These are phyloP conservation scores for Eolophus roseicapilla DNA, from an alignment of 2,113 vertebrate species.

Conservation along the genomic window DNA sequence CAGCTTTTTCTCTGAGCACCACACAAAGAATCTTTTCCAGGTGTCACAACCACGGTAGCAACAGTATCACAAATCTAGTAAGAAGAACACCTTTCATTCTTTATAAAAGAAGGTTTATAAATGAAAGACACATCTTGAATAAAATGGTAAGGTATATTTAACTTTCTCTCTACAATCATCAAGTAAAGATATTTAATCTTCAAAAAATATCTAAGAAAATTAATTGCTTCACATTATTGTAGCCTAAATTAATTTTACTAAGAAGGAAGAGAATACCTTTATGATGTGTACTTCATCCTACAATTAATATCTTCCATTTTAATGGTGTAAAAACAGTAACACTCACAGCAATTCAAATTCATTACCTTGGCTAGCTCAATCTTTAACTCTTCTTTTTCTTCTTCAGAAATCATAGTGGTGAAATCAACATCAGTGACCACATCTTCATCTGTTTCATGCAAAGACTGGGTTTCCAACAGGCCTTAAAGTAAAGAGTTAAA, in stretches of 20 bases:
- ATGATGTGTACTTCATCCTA: background rate
- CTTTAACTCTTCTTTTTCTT: conserved; percentile 91
- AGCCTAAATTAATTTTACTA: background rate
- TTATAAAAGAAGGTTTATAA: background rate
- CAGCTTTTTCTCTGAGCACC: background rate
- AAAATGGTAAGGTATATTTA: background rate
- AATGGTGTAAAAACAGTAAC: background rate
- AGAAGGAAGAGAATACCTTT: background rate
- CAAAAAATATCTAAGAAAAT: background rate
- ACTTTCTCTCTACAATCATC: background rate
- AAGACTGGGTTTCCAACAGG: conserved; percentile 84
- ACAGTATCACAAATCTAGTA: background rate
- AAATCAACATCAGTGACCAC: conserved; percentile 82
- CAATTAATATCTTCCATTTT: background rate
- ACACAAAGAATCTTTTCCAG: background rate
- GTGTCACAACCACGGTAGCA: background rate
- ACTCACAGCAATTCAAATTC: background rate
- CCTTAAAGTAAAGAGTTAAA: conserved; percentile 72
- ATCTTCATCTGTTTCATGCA: conserved; percentile 87
- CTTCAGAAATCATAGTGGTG: conserved; percentile 82
- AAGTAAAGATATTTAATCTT: background rate
- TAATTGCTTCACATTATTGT: background rate
- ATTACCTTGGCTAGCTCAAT: conserved; percentile 87
- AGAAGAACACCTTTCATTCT: background rate
- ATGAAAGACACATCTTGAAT: background rate